These are phyloP conservation scores for Lobophora halterata DNA, from an alignment of 2,888 invertebrate genomes.

Conservation along the genomic window DNA sequence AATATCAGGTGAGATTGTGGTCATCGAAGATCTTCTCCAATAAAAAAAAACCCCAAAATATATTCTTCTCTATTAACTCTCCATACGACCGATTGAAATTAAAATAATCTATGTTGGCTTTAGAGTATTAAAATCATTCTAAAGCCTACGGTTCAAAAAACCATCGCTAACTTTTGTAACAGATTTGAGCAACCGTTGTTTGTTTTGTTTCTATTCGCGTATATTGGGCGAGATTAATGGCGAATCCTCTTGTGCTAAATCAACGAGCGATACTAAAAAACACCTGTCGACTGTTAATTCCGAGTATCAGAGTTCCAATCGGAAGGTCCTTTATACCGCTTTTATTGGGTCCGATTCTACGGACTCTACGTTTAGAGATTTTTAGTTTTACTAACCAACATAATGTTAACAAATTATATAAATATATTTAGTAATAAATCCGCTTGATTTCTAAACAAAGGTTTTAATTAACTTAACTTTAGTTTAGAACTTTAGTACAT, in stretches of 20 bases:
- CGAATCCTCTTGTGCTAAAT: constrained; percentile 70
- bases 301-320: constrained; percentile 62
- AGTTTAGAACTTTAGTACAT: constrained; percentile 5
- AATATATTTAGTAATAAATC: too few species aligned
- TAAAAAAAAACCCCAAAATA: too few species aligned
- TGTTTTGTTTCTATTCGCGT: constrained; percentile 62
- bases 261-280: constrained; percentile 71
- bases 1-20: too few species aligned
- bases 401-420: too few species aligned
- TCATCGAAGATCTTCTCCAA: too few species aligned
- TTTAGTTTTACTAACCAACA: constrained; percentile 17
- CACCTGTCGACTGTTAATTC: constrained; percentile 70
- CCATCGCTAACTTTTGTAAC: constrained; percentile 29
- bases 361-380: neutral
- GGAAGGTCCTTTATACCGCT: constrained; percentile 45
- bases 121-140: too few species aligned
- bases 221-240: constrained; percentile 73
- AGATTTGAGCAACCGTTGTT: constrained; percentile 38
- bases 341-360: constrained; percentile 34
- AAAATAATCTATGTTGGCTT: too few species aligned
- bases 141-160: too few species aligned
- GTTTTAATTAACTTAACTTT: too few species aligned
- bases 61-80: too few species aligned
- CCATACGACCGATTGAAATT: too few species aligned
- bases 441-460: too few species aligned